Percentiles rank a stretch among this genome's conserved stretches.
Conservation (phyloP, 2,113 vertebrate genomes). For the Pyxicephalus adspersus region DNA sequence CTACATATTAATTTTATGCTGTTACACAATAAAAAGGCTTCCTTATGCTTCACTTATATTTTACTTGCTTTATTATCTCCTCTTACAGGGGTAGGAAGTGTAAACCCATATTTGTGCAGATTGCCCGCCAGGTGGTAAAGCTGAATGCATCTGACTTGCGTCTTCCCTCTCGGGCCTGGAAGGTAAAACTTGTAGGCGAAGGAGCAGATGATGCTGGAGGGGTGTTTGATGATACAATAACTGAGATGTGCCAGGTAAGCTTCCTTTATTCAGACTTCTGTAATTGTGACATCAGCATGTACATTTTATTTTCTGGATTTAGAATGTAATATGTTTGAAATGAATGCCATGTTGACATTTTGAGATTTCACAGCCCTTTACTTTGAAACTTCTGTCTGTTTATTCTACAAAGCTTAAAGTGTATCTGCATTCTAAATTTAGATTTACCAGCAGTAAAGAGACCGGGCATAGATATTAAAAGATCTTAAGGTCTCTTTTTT, state of each 20-base stretch:
- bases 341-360: too few relatives aligned
- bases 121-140: conserved; percentile 85
- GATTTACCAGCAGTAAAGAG: too few relatives aligned
- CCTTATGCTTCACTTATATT: background rate
- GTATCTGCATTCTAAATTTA: too few relatives aligned
- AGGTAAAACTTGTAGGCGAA: conserved; percentile 84
- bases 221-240: conserved; percentile 87
- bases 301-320: background rate
- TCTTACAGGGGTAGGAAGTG: conserved; percentile 78
- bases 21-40: fast-evolving
- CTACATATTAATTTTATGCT: background rate
- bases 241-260: conserved; percentile 85
- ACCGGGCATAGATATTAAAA: too few relatives aligned
- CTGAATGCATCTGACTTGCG: conserved; percentile 84
- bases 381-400: too few relatives aligned
- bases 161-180: conserved; percentile 83
- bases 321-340: background rate
- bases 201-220: conserved; percentile 85
- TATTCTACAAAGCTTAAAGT: too few relatives aligned
- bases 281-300: background rate
- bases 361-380: background rate
- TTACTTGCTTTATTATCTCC: background rate
- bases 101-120: conserved; percentile 86
- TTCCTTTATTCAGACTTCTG: background rate
- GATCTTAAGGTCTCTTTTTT: too few relatives aligned